Evolutionary conservation across 2,113 vertebrate genomes (phyloP), one percentile per base, ranked within the genome.

Genomic region (Oryzias woworae): DNA sequence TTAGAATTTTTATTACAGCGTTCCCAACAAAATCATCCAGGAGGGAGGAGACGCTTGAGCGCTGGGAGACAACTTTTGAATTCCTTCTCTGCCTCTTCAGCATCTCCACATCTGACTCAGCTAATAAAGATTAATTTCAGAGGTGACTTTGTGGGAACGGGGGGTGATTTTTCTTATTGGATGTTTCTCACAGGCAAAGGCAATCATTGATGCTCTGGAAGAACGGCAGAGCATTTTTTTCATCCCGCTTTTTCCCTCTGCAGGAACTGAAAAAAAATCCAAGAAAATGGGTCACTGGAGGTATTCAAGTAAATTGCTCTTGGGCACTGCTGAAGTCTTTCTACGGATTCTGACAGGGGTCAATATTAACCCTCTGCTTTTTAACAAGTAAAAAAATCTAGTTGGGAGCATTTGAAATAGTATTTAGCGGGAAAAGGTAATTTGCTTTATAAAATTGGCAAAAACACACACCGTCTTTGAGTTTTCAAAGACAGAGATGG

Each of bases 51-150:
- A 36, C 36, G 41, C 53, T 69, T 15, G 36, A 31, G 69, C 62
- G 42, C 58, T 69, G 48, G 53, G 28, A 84, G 73, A 66, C 45
- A 13, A 56, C 55, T 75, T 78, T 78, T 69, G 66, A 80, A 75
- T 71, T 80, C 52, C 49, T 78, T 60, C 74, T 72, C 70, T 87
- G 84, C 81, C 69, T 85, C 50, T 78, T 90, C 87, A 87, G 83
- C 87, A 88, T 83, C 81, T 84, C 75, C 58, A 70, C 75, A 77
- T 87, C 86, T 86, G 85, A 88, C 79, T 87, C 83, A 89, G 84
- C 80, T 69, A 70, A 83, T 84, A 77, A 77, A 85, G 84, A 84
- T 75, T 70, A 56, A 79, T 80, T 83, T 84, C 77, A 72, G 78
- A 73, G 84, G 82, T 85, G 81, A 88, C 87, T 86, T 83, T 84